Percentiles rank a stretch among this genome's conserved stretches.
Conservation (phyloP, 23 tunicate species). For the Styela plicata region DNA sequence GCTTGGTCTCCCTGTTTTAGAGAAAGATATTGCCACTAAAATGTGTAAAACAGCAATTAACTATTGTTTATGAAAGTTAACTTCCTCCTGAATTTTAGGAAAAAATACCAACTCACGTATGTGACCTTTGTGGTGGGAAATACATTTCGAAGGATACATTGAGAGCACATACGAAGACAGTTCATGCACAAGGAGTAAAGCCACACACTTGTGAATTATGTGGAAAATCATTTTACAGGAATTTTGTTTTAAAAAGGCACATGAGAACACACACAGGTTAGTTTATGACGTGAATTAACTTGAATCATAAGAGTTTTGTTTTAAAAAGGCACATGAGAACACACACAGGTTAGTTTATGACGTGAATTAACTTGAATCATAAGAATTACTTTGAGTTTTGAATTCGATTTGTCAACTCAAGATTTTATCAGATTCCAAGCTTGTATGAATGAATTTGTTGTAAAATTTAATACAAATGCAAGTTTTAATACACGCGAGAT, state of each 20-base stretch:
- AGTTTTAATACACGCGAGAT: too few species aligned
- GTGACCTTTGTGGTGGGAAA: conserved; percentile 10
- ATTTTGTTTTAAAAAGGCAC: background rate
- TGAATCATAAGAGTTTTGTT: background rate
- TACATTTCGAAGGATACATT: background rate
- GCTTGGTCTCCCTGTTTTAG: too few species aligned
- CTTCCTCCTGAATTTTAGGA: background rate
- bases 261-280: background rate
- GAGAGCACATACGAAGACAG: background rate
- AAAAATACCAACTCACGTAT: background rate
- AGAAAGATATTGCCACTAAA: too few species aligned
- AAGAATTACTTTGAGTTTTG: too few species aligned
- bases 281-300: too few species aligned
- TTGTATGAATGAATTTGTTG: too few species aligned
- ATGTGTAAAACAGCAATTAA: background rate
- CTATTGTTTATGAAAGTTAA: background rate
- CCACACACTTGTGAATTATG: background rate
- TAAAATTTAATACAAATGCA: too few species aligned
- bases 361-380: too few species aligned
- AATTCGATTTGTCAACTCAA: too few species aligned
- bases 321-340: background rate
- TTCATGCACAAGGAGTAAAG: background rate
- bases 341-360: conserved; percentile 13
- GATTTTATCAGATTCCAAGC: too few species aligned
- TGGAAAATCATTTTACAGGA: conserved; percentile 5